A percentile compares a stretch with the other conserved stretches of the same genome.
Conservation (phyloP, 1,140 invertebrate species). For the Capitella teleta region DNA sequence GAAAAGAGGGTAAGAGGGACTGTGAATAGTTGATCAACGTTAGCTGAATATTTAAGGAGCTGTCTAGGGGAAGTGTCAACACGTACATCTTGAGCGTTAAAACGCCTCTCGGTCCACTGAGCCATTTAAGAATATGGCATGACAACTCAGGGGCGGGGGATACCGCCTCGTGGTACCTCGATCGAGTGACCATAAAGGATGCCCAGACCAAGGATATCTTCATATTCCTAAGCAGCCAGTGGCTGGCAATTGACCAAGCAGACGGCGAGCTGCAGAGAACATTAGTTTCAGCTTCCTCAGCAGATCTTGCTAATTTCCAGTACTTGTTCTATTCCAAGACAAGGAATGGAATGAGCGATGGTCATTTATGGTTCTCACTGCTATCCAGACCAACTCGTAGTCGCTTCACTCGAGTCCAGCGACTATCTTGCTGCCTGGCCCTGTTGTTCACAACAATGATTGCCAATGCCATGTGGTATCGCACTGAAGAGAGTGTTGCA, state of each 20-base stretch:
- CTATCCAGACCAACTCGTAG: conserved; percentile 13
- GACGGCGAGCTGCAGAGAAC: conserved; percentile 41
- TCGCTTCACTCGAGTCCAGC: conserved; percentile 19
- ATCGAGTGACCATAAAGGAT: conserved; percentile 8
- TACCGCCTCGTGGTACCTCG: conserved; percentile 7
- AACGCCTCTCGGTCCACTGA: conserved; percentile 1
- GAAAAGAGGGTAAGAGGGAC: neutral
- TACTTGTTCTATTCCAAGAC: conserved; percentile 28
- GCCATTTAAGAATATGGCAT: conserved; percentile 6
- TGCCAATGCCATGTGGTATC: conserved; percentile 12
- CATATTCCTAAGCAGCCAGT: conserved; percentile 20
- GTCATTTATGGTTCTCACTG: conserved; percentile 18
- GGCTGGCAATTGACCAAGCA: conserved; percentile 42
- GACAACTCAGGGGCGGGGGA: conserved; percentile 8
- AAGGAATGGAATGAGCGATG: conserved; percentile 17
- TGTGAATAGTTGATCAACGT: neutral
- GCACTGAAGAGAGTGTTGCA: neutral
- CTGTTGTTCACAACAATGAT: conserved; percentile 27
- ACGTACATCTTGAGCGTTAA: neutral
- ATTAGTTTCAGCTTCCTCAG: conserved; percentile 33
- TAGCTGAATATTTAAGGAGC: neutral
- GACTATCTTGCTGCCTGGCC: conserved; percentile 27
- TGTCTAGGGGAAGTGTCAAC: conserved; percentile 3
- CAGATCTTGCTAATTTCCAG: conserved; percentile 26
- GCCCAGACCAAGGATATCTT: neutral